Percentiles rank a stretch among this genome's conserved stretches.
phyloP scores from a whole-genome alignment of 2,888 invertebrate species.

The Celastrina argiolus region DNA sequence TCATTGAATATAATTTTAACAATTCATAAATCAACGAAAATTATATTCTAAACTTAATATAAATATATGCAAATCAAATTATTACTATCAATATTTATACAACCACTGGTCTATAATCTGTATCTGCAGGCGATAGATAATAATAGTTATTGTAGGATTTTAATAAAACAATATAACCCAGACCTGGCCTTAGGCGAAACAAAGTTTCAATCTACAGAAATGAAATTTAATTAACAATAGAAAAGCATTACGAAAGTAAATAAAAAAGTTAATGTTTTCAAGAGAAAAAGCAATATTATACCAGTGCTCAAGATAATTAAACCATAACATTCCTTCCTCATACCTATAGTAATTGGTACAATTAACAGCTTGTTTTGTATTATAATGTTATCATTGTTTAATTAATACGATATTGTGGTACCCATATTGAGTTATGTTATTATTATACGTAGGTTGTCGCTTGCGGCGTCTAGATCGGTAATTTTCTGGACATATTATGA shows the following conservation, averaged over 20 bases:
- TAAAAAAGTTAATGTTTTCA: background rate
- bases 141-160: slow-evolving; percentile 44
- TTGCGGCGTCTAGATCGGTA: no score
- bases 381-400: background rate
- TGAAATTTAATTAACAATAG: slow-evolving; percentile 49
- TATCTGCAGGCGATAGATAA: background rate
- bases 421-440: no score
- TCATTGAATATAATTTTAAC: no score
- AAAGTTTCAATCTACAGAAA: slow-evolving; percentile 49
- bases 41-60: background rate
- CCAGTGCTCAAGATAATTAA: background rate
- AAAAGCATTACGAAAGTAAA: slow-evolving; percentile 1
- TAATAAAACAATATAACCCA: slow-evolving; percentile 42
- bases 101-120: background rate
- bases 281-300: background rate
- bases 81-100: background rate
- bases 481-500: no score
- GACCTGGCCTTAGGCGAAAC: slow-evolving; percentile 38
- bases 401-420: background rate
- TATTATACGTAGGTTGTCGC: no score
- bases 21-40: background rate
- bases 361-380: background rate
- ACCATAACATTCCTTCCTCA: background rate
- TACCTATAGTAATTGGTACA: background rate
- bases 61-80: background rate